Base-by-base conservation (phyloP, 1,140 invertebrate genomes). In the Nymphalis io region DNA sequence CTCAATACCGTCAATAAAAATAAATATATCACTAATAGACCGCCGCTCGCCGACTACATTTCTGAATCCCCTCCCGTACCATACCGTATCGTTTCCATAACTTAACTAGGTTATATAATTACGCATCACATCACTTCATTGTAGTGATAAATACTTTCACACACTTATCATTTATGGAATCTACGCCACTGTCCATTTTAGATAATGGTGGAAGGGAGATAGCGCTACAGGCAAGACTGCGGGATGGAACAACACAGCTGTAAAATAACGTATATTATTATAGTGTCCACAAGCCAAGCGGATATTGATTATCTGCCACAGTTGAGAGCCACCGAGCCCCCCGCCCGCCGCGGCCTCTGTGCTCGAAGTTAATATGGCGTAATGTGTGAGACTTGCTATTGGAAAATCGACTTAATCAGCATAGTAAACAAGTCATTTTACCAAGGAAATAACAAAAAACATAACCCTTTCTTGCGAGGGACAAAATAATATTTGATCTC, bases 221-320 rank as follows among this genome's bases (percentile, higher is more conserved):
- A 65, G 62, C 63, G 73, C 38, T 70, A 81, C 78, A 51, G 65
- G 16, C 38, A 27, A 60, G 38, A 27, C 62, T 18, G 21, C 18
- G 58, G n/a, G 82, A 60, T 58, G 73, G 85, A 90, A 81, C 74
- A 79, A 79, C 70, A 77, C 79, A 75, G 86, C 78, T 82, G 86
- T 88, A 89, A 84, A 89, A 88, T 91, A 91, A 89, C 89, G 82
- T 91, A 90, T 91, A 90, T 88, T 90, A 90, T 86, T 90, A 91
- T 91, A 89, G 89, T 91, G 91, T 92, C 90, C 90, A 92, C 89
- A 91, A 90, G 90, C 89, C 89, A 89, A 91, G 90, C 92, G 92
- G 92, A 92, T 92, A 92, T 92, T 92, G 91, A 92, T 92, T 92
- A 92, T 92, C 91, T 92, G 90, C 90, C 90, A 91, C 85, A 90